These are phyloP conservation scores for Gasteruption jaculator DNA, from an alignment of 2,888 invertebrate species.

Conservation along the genomic window DNA sequence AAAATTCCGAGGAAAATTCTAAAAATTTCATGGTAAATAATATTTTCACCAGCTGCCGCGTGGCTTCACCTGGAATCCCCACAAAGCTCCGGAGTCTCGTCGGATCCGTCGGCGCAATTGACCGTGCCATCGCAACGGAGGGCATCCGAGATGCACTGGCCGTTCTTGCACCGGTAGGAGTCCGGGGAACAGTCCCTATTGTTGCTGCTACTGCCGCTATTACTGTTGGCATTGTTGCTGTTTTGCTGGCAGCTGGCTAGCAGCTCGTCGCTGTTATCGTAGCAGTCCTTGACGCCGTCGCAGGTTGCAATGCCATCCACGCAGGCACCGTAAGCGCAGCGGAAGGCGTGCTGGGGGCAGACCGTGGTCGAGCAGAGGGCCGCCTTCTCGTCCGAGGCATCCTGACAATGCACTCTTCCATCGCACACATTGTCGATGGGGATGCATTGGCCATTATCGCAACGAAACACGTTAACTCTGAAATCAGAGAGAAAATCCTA, in stretches of 20 bases:
- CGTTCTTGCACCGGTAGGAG: conserved; percentile 44
- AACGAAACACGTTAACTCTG: conserved; percentile 34
- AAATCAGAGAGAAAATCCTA: too few relatives aligned
- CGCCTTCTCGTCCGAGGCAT: conserved; percentile 52
- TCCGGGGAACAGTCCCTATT: conserved; percentile 18
- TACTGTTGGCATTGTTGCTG: conserved; percentile 4
- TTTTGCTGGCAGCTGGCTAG: conserved; percentile 33
- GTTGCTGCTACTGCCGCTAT: conserved; percentile 1
- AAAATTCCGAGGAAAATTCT: too few relatives aligned
- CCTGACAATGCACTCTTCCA: conserved; percentile 51
- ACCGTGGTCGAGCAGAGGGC: conserved; percentile 35
- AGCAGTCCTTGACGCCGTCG: conserved; percentile 52
- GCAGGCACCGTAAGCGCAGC: conserved; percentile 62
- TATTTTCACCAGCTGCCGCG: too few relatives aligned
- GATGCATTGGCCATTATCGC: conserved; percentile 50
- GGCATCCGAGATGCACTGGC: conserved; percentile 47
- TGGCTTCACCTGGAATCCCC: too few relatives aligned
- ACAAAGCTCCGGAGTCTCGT: conserved; percentile 40
- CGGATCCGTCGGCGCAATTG: conserved; percentile 50
- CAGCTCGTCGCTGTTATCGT: conserved; percentile 55
- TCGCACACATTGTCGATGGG: conserved; percentile 49
- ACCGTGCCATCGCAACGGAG: conserved; percentile 40
- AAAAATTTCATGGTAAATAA: conserved; percentile 2
- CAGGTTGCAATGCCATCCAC: conserved; percentile 58
- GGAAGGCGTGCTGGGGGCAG: conserved; percentile 57